Evolutionary conservation across 2,888 invertebrate species (phyloP).

Genomic region (Mesorhabditis spiculigera): DNA sequence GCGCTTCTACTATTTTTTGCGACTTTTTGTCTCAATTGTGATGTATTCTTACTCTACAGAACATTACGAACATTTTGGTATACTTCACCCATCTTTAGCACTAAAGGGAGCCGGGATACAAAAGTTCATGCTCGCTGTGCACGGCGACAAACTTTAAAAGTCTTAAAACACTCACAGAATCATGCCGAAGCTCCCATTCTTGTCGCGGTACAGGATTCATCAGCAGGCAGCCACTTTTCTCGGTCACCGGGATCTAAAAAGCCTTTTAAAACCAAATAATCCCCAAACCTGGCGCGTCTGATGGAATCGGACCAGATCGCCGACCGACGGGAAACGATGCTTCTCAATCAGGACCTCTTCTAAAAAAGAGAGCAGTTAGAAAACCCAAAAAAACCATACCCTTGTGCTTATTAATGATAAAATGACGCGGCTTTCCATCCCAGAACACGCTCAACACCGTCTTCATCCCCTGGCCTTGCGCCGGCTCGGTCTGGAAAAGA

Average conservation of each 20-base stretch:
- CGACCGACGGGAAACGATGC: constrained; percentile 16
- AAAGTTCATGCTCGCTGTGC: too few species aligned
- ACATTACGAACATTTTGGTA: too few species aligned
- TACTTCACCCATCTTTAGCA: too few species aligned
- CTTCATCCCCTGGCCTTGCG: constrained; percentile 15
- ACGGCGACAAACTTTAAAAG: neutral
- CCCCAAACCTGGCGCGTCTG: constrained; percentile 6
- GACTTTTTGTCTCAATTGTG: too few species aligned
- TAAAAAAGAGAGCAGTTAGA: neutral
- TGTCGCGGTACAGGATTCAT: constrained; percentile 34
- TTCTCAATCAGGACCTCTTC: constrained; percentile 17
- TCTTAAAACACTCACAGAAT: constrained; percentile 14
- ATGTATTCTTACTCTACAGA: too few species aligned
- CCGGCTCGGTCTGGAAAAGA: constrained; percentile 1
- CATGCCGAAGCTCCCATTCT: constrained; percentile 42
- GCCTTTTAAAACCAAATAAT: neutral
- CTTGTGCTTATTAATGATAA: constrained; percentile 19
- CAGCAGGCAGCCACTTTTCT: constrained; percentile 26
- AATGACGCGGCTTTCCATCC: constrained; percentile 33
- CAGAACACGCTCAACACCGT: constrained; percentile 34
- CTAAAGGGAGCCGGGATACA: too few species aligned
- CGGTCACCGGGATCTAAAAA: constrained; percentile 24
- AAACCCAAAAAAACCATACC: too few species aligned
- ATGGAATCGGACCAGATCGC: constrained; percentile 21
- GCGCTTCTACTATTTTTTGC: too few species aligned